Evolutionary conservation across 2,113 vertebrate species (phyloP).

Genomic region (Petroica traversi): DNA sequence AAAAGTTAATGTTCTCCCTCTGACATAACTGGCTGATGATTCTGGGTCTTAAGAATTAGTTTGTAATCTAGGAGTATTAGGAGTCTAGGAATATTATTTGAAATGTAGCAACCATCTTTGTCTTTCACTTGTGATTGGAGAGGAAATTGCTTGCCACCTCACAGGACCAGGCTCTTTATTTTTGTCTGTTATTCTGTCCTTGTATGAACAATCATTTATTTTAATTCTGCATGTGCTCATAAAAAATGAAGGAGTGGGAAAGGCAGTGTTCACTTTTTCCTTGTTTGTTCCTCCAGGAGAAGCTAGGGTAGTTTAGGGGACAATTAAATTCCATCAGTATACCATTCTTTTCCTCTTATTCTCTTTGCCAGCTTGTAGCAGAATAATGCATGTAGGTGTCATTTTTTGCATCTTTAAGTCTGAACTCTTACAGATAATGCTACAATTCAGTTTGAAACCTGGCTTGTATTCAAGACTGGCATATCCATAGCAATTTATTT

Average conservation of each 20-base stretch:
- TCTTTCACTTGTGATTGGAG: neutral
- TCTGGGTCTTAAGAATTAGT: neutral
- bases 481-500: conserved; percentile 6
- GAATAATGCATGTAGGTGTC: neutral
- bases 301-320: neutral
- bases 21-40: neutral
- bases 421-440: neutral
- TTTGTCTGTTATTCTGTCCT: neutral
- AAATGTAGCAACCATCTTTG: neutral
- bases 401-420: conserved; percentile 10
- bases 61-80: neutral
- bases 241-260: neutral
- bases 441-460: neutral
- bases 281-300: neutral
- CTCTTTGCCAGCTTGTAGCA: neutral
- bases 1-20: neutral
- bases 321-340: neutral
- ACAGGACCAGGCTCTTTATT: neutral
- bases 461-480: neutral
- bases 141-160: neutral
- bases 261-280: neutral
- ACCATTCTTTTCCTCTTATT: neutral
- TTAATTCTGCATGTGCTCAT: neutral
- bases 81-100: neutral
- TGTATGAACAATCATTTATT: neutral